Conservation (phyloP, 64 coral and sea anemone genomes). For the Platygyra sinensis region DNA sequence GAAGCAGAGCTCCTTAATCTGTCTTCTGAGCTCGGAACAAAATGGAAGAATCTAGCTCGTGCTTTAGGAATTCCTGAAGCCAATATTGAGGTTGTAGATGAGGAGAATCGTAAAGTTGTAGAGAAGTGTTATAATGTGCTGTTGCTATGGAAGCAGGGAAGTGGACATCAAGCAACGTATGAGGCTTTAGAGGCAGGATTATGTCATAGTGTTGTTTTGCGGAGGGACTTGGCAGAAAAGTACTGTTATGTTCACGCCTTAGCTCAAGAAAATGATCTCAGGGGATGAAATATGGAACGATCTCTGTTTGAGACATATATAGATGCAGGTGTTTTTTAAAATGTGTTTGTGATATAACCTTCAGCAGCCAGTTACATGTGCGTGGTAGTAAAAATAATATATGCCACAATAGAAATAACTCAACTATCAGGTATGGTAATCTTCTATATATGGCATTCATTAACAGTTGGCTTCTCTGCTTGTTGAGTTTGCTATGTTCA, state of each 20-base stretch:
- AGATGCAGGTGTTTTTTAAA: no score
- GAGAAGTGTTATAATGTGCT: constrained; percentile 31
- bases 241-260: neutral
- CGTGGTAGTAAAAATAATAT: no score
- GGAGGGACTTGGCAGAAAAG: constrained; percentile 43
- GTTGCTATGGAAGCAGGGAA: constrained; percentile 24
- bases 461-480: no score
- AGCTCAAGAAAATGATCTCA: constrained; percentile 23
- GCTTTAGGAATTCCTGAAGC: constrained; percentile 34
- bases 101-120: constrained; percentile 17
- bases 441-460: no score
- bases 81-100: constrained; percentile 27
- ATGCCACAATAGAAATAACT: no score
- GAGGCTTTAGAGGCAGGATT: constrained; percentile 12
- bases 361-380: no score
- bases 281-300: neutral
- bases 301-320: no score
- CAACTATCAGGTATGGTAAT: no score
- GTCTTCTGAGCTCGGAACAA: constrained; percentile 26
- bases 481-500: no score
- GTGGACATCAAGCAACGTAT: constrained; percentile 1
- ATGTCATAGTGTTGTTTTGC: constrained; percentile 32
- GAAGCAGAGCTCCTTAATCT: constrained; percentile 16
- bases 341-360: no score
- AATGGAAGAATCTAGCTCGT: constrained; percentile 40